Evolutionary conservation across 2,797 vertebrate genomes (phyloP), one percentile per base, ranked within the genome.

Genomic region (Malurus leucopterus): DNA sequence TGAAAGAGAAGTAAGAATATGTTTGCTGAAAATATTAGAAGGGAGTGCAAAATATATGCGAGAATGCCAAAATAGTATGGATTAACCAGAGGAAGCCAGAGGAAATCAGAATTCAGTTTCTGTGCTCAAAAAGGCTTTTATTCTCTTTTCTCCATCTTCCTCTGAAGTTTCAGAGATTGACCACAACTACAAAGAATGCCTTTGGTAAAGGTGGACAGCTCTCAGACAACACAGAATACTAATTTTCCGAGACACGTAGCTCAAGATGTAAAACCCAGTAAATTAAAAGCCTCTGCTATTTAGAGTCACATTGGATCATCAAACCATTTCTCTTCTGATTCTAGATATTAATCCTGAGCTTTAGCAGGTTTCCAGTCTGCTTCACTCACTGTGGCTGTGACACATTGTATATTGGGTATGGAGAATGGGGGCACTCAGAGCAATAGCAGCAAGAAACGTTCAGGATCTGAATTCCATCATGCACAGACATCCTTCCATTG

Each of bases 361-460:
- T 79, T 63, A 83, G 50, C 32, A 38, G 62, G 40, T 71, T 68
- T 64, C 20, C 65, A 30, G 2, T 41, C 67, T 65, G 38, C 16
- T 68, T 62, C 50, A 36, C 46, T 67, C 51, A 15, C 32, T 46
- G 40, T 18, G 30, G 14, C 11, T 58, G n/a, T n/a, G 32, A 82
- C 57, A 70, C 6, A 4, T 22, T 0, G 0, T 20, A 43, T 36
- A 4, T 3, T 67, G 51, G 36, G 10, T 53, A 13, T 20, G 24
- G 29, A 70, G 43, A 69, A 59, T 1, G 7, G 10, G 29, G 8
- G 2, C 41, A 74, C 29, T 77, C 49, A 32, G 8, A 62, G 20
- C 21, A 70, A 38, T 2, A 81, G 22, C 50, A 79, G 40, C 29
- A 86, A 40, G 20, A 73, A 75, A 24, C 11, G 17, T 6, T 18